Base-by-base conservation (phyloP, 92 coral and sea anemone genomes). In the Zoanthus gigantus region DNA sequence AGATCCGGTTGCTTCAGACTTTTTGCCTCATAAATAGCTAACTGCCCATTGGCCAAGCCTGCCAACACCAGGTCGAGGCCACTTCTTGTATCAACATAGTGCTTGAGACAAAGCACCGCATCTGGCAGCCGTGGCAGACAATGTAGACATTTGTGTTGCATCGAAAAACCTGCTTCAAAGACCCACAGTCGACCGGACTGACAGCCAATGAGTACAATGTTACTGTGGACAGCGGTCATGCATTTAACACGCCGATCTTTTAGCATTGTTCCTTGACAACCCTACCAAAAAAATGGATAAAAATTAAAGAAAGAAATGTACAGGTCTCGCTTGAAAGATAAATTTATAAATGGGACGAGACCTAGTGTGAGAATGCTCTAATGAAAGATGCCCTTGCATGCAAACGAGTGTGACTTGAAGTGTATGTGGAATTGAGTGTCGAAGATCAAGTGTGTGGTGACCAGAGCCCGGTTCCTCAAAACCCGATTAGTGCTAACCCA, bases 161-260 rank as follows among this genome's bases (percentile, higher is more conserved):
- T 67, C 9, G 85, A 61, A 44, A 30, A 65, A 72, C 75, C 47
- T 16, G 94, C 98, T 82, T 97, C 96, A 69, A 95, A 97, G 57
- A 94, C 97, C 97, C 98, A 97, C 72, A 97, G 47, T 11, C 71
- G 91, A 11, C 99, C 99, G 0, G 99, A 95, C 83, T 95, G 99
- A 0, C 98, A 95, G 76, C 99, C 99, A 31, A 93, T 97, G 37
- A 97, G 89, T 16, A 97, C 94, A 31, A 82, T 75, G 91, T 95
- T 90, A 74, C 91, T 92, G 42, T 90, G 92, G 61, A 97, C 90
- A 78, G 97, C 96, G 78, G 94, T 73, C 46, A 95, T 94, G 58
- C 94, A 92, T 84, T 84, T 97, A 18, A 97, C 96, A 53, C 99
- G 93, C 66, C 92, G 93, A 88, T 97, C 99, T 68, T 82, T 82